Base-by-base conservation (phyloP, 2,888 invertebrate genomes). In the Calameuta idolon region DNA sequence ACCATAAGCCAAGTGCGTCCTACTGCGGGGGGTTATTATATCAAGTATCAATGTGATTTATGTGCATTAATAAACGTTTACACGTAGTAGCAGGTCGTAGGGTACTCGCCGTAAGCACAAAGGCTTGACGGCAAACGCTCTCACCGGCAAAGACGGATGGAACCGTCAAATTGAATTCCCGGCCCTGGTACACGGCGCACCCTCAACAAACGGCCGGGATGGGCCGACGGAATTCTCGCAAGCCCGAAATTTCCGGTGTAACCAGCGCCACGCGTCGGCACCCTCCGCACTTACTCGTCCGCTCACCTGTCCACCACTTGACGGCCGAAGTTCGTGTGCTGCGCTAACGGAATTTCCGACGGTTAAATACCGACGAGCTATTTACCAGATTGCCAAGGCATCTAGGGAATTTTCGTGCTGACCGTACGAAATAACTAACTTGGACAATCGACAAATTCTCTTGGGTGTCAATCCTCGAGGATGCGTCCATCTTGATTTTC, bases 121-220 rank as follows among this genome's bases (percentile, higher is more conserved):
- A 84, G 83, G 82, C 77, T 73, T 69, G 77, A 30, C 31, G 35
- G 35, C 15, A 40, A 15, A 15, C 40, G 15, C 40, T 15, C 40
- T 15, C 15, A 73, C 74, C 33, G 79, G 76, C 68, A 79, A 84
- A 84, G 86, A 84, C 83, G 85, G 81, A 85, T 86, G 85, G 86
- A 86, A 84, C 87, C 85, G 89, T 89, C 89, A 89, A 89, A 89
- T 89, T 89, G 88, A 87, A 89, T 89, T 89, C 88, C 88, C 83
- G 80, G 80, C 40, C 40, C 40, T 40, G 40, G 15, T 40, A 40
- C 40, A 40, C 15, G 40, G 40, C 40, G 40, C 15, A 40, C 40
- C 15, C 40, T 15, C 40, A 15, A 15, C 15, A 40, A 30, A 69
- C 69, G 69, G 69, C 30, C 69, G 30, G 31, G 69, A 30, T 15